Conservation (phyloP, 1,140 invertebrate species). For the Stenopsyche tienmushanensis region DNA sequence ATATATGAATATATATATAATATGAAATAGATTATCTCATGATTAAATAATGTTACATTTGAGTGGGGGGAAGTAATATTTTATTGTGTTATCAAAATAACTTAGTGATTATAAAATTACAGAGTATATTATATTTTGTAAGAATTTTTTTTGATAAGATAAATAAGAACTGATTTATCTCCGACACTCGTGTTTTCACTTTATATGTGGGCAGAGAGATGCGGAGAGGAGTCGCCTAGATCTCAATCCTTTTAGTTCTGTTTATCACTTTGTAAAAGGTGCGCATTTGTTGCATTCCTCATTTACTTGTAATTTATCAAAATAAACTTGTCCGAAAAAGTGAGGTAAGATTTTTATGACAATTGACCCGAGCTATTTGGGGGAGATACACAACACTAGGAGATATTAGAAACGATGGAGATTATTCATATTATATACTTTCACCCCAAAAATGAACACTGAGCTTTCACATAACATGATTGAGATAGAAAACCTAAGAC, state of each 20-base stretch:
- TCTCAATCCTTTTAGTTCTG: conserved; percentile 11
- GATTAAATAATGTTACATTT: conserved; percentile 43
- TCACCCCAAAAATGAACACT: too few species aligned
- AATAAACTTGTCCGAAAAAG: too few species aligned
- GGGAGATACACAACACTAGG: too few species aligned
- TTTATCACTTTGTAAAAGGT: too few species aligned
- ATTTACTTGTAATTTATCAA: too few species aligned
- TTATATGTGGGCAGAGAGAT: conserved; percentile 35
- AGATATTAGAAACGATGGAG: too few species aligned
- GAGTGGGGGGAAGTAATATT: conserved; percentile 51
- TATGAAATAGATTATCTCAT: neutral
- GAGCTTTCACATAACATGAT: too few species aligned
- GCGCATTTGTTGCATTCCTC: too few species aligned
- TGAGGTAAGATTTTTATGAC: too few species aligned
- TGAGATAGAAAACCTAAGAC: too few species aligned
- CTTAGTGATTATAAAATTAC: conserved; percentile 57
- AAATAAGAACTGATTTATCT: conserved; percentile 50
- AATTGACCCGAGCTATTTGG: too few species aligned
- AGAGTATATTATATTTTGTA: conserved; percentile 61
- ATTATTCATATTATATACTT: too few species aligned
- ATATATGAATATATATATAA: conserved; percentile 27
- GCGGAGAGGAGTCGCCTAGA: conserved; percentile 24
- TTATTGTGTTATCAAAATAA: conserved; percentile 51
- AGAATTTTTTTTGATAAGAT: conserved; percentile 59
- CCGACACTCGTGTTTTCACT: conserved; percentile 41